A percentile compares a stretch with the other conserved stretches of the same genome.
Conservation (phyloP, 1,140 invertebrate species). For the Drosophila repletoides region DNA sequence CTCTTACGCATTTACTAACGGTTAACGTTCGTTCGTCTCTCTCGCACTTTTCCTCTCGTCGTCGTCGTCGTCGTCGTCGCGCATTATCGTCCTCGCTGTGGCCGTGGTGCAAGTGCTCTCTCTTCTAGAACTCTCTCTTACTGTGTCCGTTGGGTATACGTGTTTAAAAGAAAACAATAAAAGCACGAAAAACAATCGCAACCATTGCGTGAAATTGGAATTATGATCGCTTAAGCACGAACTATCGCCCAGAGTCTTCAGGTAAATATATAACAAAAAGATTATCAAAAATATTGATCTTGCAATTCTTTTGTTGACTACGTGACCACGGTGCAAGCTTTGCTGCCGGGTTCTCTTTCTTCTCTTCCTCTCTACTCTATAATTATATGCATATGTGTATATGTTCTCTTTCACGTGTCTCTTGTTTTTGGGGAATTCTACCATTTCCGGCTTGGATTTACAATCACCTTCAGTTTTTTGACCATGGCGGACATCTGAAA, state of each 20-base stretch:
- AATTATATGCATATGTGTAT: not conserved
- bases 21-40: constrained; percentile 1
- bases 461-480: constrained; percentile 30
- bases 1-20: constrained; percentile 1
- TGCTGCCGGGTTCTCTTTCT: constrained; percentile 15
- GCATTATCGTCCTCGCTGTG: constrained; percentile 10
- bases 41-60: not conserved
- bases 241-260: constrained; percentile 14
- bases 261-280: constrained; percentile 28
- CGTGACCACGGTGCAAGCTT: constrained; percentile 21
- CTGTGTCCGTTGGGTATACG: constrained; percentile 10
- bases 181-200: not conserved
- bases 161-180: constrained; percentile 28
- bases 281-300: constrained; percentile 40
- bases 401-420: not conserved
- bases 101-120: not conserved
- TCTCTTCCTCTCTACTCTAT: not conserved
- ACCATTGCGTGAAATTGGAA: constrained; percentile 5
- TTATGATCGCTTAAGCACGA: constrained; percentile 31
- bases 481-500: constrained; percentile 13
- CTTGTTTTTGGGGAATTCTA: not conserved
- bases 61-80: not conserved
- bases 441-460: constrained; percentile 33
- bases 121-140: not conserved
- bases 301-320: constrained; percentile 20